Evolutionary conservation across 2,888 invertebrate species (phyloP).

Genomic region (Ophioninae sp.): DNA sequence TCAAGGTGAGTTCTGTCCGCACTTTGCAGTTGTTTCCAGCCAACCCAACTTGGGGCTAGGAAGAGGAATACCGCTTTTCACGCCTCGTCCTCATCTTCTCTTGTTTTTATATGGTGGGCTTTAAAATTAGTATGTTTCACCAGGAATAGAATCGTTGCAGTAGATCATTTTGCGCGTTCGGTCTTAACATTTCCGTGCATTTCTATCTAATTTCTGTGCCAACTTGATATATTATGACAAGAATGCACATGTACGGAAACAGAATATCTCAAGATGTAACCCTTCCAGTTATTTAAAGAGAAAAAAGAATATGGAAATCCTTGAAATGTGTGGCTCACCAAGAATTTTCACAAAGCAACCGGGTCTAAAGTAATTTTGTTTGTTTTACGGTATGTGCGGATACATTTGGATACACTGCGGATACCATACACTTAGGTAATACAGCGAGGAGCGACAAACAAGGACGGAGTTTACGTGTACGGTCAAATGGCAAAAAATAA

Average conservation of each 20-base stretch:
- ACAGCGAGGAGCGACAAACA: not conserved
- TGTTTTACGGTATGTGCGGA: not conserved
- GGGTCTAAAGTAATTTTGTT: constrained; percentile 18
- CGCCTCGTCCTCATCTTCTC: not conserved
- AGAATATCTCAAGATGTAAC: constrained; percentile 3
- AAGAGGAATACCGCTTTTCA: not conserved
- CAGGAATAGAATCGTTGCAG: constrained; percentile 17
- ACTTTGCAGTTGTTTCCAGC: no score
- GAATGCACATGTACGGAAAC: not conserved
- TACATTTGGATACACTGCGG: no score
- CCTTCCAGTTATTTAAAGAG: constrained; percentile 59
- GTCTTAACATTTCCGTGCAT: constrained; percentile 64
- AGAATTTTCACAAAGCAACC: constrained; percentile 48
- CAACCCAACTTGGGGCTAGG: no score
- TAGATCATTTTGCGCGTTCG: constrained; percentile 59
- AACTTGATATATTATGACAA: constrained; percentile 54
- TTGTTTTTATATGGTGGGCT: not conserved
- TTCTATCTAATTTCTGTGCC: constrained; percentile 66
- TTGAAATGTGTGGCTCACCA: constrained; percentile 42
- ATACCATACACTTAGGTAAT: constrained; percentile 39
- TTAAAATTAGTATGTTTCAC: constrained; percentile 55
- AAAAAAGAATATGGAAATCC: constrained; percentile 54
- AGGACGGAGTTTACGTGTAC: no score
- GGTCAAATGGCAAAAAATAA: no score
- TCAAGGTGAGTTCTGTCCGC: no score